phyloP scores from a whole-genome alignment of 2,797 vertebrate species.

The Nasua narica region DNA sequence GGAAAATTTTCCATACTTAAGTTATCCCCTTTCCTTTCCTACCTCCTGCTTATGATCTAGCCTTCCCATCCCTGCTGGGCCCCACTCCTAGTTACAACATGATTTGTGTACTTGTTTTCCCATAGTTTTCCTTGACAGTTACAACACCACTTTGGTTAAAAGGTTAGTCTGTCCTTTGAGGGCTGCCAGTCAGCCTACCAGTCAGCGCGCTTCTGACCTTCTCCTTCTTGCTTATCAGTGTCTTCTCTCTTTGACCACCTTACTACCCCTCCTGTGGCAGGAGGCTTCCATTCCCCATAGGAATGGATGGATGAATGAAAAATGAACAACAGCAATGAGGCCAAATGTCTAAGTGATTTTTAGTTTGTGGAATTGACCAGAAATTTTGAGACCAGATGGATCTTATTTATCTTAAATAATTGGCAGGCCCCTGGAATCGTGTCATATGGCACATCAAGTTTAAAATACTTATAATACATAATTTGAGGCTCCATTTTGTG shows the following conservation, averaged over 20 bases:
- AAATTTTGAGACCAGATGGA: neutral
- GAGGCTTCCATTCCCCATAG: neutral
- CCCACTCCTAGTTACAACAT: neutral
- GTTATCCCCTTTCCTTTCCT: neutral
- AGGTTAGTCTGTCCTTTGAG: neutral
- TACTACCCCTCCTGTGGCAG: neutral
- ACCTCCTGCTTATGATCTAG: neutral
- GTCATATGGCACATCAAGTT: neutral
- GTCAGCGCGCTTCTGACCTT: neutral
- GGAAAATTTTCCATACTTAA: slow-evolving; percentile 10
- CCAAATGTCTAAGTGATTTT: neutral
- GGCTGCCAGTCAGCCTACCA: too few relatives aligned
- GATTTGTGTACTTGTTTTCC: neutral
- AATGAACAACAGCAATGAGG: neutral
- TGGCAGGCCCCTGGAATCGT: neutral
- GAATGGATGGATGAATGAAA: neutral
- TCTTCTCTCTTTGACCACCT: neutral
- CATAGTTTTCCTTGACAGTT: neutral
- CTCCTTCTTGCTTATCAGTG: neutral
- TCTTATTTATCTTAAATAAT: slow-evolving; percentile 12
- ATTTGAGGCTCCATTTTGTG: neutral
- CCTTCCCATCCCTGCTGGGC: neutral
- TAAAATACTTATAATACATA: neutral
- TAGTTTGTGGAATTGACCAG: neutral
- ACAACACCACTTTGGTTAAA: neutral